Conservation (phyloP, 1,140 invertebrate species). For the Meloidogyne floridensis region DNA sequence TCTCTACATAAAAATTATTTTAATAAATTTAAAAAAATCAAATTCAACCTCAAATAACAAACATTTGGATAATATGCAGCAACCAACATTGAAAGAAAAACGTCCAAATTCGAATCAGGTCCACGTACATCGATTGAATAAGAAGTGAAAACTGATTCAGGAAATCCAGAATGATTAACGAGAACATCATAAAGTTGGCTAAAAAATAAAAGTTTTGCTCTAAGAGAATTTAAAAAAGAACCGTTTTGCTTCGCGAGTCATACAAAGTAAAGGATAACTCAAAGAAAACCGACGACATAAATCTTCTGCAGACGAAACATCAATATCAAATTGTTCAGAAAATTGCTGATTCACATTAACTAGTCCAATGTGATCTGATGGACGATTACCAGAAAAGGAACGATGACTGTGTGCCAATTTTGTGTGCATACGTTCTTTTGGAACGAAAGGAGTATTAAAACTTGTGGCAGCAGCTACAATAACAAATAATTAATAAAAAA, state of each 20-base stretch:
- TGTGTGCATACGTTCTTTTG: constrained; percentile 67
- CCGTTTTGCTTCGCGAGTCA: constrained; percentile 68
- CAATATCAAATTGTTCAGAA: constrained; percentile 78
- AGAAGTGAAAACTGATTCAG: constrained; percentile 80
- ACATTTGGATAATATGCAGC: constrained; percentile 96
- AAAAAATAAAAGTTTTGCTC: background rate
- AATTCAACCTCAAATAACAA: constrained; percentile 85
- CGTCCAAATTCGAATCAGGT: constrained; percentile 80
- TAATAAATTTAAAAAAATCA: constrained; percentile 10
- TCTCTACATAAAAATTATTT: constrained; percentile 37
- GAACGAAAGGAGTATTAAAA: constrained; percentile 78
- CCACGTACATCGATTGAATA: constrained; percentile 76
- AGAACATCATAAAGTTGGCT: constrained; percentile 82
- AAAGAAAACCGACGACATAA: constrained; percentile 90
- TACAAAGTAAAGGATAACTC: constrained; percentile 81
- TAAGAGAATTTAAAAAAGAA: background rate
- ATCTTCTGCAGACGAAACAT: constrained; percentile 76
- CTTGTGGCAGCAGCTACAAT: constrained; percentile 86
- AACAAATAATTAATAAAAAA: background rate
- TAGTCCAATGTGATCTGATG: constrained; percentile 91
- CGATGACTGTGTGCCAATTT: constrained; percentile 78
- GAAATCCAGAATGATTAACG: constrained; percentile 80
- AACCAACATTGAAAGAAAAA: constrained; percentile 70
- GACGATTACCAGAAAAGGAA: constrained; percentile 80
- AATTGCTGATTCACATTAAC: constrained; percentile 86